phyloP scores from a whole-genome alignment of 2,888 invertebrate species.

The Monopis laevigella region DNA sequence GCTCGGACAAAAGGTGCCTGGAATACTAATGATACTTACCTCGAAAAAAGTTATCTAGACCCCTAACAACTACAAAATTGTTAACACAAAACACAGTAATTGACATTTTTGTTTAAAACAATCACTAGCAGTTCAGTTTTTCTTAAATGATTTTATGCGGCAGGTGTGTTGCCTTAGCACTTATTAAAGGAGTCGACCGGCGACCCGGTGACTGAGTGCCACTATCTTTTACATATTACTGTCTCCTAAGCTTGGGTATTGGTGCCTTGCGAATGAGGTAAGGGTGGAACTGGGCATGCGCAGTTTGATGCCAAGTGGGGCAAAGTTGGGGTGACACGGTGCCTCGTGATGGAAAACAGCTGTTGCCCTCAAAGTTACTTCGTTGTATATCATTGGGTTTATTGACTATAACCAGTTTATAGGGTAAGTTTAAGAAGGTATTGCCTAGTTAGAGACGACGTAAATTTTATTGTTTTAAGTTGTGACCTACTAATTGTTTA shows the following conservation, averaged over 20 bases:
- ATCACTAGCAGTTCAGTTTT: too few species aligned
- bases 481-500: too few species aligned
- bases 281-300: conserved; percentile 40
- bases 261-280: conserved; percentile 28
- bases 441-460: too few species aligned
- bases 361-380: neutral
- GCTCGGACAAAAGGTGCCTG: conserved; percentile 1
- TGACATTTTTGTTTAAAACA: too few species aligned
- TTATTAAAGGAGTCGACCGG: conserved; percentile 42
- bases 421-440: too few species aligned
- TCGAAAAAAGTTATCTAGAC: conserved; percentile 26
- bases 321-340: conserved; percentile 18
- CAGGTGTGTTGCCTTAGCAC: too few species aligned
- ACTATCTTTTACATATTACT: conserved; percentile 43
- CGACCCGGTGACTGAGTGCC: conserved; percentile 36
- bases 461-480: too few species aligned
- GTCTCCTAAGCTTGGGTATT: conserved; percentile 28
- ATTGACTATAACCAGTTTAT: too few species aligned
- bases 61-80: conserved; percentile 15
- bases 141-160: too few species aligned
- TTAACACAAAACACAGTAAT: conserved; percentile 48
- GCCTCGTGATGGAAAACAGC: conserved; percentile 3
- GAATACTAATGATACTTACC: conserved; percentile 1
- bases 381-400: too few species aligned
- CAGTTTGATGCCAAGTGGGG: conserved; percentile 44